phyloP scores from a whole-genome alignment of 1,140 invertebrate genomes.

The Cryptotermes secundus region DNA sequence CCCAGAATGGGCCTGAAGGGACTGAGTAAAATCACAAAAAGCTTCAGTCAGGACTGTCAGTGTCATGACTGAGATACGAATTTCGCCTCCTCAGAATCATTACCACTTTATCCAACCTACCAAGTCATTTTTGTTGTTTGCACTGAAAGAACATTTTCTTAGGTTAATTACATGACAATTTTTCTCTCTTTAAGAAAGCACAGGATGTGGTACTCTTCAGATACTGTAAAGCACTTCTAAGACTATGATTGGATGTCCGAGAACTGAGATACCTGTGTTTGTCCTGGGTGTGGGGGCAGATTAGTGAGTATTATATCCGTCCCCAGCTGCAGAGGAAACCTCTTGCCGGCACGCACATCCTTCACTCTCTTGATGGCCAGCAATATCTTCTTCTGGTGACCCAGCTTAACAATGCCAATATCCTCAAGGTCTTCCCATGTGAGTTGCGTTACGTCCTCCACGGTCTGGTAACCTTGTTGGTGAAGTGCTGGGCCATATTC shows the following conservation, averaged over 20 bases:
- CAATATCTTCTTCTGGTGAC: constrained; percentile 98
- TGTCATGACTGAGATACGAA: no score
- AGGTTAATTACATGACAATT: no score
- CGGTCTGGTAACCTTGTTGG: constrained; percentile 90
- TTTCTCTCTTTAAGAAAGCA: not conserved
- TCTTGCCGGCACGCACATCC: constrained; percentile 85
- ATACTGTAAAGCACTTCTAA: not conserved
- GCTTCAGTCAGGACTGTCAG: no score
- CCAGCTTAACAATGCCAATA: constrained; percentile 91
- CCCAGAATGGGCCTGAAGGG: no score
- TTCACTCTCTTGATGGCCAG: constrained; percentile 96
- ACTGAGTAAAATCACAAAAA: no score
- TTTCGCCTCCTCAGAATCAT: no score
- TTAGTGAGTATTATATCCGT: not conserved
- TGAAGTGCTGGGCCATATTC: constrained; percentile 87
- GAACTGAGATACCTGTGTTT: constrained; percentile 8
- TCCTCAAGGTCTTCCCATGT: constrained; percentile 99
- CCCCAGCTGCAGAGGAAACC: constrained; percentile 52
- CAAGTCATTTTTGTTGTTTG: no score
- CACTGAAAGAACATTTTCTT: no score
- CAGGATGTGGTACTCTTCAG: not conserved
- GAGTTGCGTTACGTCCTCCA: constrained; percentile 89
- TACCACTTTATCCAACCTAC: no score
- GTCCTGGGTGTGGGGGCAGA: constrained; percentile 21
- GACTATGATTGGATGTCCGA: not conserved